Evolutionary conservation across 2,797 vertebrate genomes (phyloP), one percentile per base, ranked within the genome.

Genomic region (Vireo griseus): DNA sequence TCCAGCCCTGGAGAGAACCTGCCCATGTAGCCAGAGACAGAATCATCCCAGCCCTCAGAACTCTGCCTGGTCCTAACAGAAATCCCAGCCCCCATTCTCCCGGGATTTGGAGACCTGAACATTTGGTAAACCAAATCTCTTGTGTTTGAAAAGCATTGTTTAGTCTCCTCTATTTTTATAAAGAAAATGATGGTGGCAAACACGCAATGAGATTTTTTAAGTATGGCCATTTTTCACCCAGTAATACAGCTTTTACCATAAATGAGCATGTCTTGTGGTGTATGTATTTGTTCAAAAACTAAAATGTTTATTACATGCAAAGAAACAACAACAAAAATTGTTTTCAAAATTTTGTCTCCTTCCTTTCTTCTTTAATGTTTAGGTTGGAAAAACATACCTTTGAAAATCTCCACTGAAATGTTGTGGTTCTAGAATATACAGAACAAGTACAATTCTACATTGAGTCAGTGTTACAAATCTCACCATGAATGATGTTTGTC

Each of bases 341-440:
- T 33, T 63, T 74, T 74, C 22, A 42, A 83, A 54, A 47, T 24
- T 51, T 19, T 6, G 4, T 28, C 24, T 71, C n/a, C 48, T 65
- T 82, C 47, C n/a, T 50, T 76, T 83, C 75, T 35, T 82, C 71
- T 88, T 71, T 58, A 25, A 80, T 45, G 10, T 74, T 72, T 33
- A 31, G 21, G 13, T 28, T 84, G 42, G 42, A 68, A 78, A 91
- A 89, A 50, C 7, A 52, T 14, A 79, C 16, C 16, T 87, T 85
- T 24, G 40, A 78, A 94, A 85, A 57, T 31, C 37, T 18, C 26
- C 42, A 22, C 48, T 50, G 35, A 81, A 78, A 67, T 11, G 2
- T 67, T 59, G 33, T 13, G 4, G 17, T 66, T 61, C 16, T 76
- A 51, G 31, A 65, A 65, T 14, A 35, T 8, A 15, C 9, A 57